Conservation (phyloP, 2,113 vertebrate species). For the Peucedramus taeniatus region DNA sequence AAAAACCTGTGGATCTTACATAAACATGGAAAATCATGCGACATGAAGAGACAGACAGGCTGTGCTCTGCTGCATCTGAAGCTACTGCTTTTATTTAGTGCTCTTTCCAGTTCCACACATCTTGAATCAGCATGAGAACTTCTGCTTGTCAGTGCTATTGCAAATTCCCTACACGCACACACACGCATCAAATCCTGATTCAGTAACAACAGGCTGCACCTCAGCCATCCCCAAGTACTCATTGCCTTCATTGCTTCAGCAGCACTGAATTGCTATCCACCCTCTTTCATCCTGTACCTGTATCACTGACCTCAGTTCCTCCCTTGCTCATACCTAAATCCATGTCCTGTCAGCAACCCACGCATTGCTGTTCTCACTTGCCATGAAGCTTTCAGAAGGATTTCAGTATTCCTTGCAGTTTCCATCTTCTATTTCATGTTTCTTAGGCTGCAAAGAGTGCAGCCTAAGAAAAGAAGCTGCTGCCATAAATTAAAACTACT, state of each 20-base stretch:
- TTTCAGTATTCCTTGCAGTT: background rate
- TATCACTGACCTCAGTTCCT: background rate
- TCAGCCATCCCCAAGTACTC: background rate
- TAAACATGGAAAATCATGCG: background rate
- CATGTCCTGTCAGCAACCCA: background rate
- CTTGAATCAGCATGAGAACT: background rate
- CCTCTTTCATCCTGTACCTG: background rate
- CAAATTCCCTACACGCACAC: accelerated
- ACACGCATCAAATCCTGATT: accelerated
- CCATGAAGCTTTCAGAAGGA: background rate
- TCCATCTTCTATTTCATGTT: background rate
- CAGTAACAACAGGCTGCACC: background rate
- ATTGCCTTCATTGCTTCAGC: background rate
- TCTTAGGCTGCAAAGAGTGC: background rate
- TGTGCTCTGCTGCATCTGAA: background rate
- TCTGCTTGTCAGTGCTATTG: background rate
- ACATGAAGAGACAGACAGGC: background rate
- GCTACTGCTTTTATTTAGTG: background rate
- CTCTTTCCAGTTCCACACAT: background rate
- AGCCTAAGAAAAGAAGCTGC: background rate
- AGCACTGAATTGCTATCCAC: background rate
- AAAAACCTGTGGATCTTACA: background rate
- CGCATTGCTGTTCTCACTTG: background rate
- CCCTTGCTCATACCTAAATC: background rate
- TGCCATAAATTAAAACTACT: background rate